A percentile compares a stretch with the other conserved stretches of the same genome.
Evolutionary conservation across 2,113 vertebrate species (phyloP).

Genomic region (Anolis sagrei): DNA sequence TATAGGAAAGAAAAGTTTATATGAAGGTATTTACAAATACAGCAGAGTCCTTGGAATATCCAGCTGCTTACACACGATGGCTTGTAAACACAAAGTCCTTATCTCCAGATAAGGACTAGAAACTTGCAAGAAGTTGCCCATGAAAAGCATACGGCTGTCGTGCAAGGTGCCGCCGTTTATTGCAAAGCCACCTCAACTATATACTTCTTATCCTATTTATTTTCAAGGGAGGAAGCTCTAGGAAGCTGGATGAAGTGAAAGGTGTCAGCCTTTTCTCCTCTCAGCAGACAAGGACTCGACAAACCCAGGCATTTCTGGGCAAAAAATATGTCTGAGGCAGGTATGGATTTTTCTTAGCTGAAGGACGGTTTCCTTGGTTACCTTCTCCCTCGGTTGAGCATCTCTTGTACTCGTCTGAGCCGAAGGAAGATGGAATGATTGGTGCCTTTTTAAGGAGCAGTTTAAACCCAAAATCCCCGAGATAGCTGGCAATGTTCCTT

Average conservation of each 20-base stretch:
- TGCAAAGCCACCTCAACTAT: background rate
- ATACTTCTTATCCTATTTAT: too few relatives aligned
- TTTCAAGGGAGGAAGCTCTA: background rate
- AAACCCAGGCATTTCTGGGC: background rate
- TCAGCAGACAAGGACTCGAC: background rate
- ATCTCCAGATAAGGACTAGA: constrained; percentile 3
- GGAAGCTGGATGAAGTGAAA: background rate
- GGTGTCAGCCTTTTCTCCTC: too few relatives aligned
- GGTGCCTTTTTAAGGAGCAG: too few relatives aligned
- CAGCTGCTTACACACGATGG: too few relatives aligned
- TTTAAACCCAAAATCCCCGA: background rate
- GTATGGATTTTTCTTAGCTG: background rate
- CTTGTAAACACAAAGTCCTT: too few relatives aligned
- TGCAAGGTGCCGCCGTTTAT: background rate
- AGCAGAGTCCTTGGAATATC: too few relatives aligned
- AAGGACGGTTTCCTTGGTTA: constrained; percentile 8
- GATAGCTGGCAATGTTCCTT: background rate
- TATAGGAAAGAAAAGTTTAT: too few relatives aligned
- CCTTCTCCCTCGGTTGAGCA: background rate
- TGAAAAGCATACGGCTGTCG: background rate
- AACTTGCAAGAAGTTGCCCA: background rate
- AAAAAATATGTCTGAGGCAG: background rate
- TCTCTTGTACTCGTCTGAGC: background rate
- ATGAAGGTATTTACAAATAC: too few relatives aligned
- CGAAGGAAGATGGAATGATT: background rate